These are phyloP conservation scores for Leucosticte australis DNA, from an alignment of 2,113 vertebrate species.

Conservation along the genomic window DNA sequence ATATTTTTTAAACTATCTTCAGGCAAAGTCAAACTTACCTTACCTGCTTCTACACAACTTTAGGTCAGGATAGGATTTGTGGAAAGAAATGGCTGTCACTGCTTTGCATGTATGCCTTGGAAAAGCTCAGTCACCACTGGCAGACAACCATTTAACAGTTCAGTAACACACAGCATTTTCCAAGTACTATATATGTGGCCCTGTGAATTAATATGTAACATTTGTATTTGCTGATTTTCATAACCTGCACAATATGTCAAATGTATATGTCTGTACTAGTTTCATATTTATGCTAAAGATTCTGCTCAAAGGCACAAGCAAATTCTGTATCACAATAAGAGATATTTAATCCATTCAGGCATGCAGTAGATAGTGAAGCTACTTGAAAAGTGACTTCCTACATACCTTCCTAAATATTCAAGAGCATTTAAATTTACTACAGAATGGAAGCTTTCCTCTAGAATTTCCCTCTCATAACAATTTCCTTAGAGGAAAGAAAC, in stretches of 20 bases:
- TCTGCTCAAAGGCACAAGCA: background rate
- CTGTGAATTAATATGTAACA: background rate
- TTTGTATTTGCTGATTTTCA: background rate
- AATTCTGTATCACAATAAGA: background rate
- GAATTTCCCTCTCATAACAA: background rate
- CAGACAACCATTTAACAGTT: background rate
- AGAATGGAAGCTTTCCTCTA: background rate
- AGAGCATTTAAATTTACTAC: background rate
- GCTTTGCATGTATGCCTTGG: background rate
- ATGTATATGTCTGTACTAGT: background rate
- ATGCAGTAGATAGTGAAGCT: background rate
- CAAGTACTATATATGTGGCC: background rate
- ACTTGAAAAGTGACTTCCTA: background rate
- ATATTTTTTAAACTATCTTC: background rate
- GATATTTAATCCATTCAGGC: background rate
- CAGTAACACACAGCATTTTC: background rate
- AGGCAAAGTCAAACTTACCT: background rate
- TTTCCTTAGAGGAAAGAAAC: background rate
- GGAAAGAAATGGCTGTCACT: background rate
- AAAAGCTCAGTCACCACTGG: background rate
- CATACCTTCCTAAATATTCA: background rate
- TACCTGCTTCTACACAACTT: background rate
- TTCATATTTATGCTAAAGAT: background rate
- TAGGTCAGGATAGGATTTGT: background rate
- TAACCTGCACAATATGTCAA: background rate